Conservation (phyloP, 2,113 vertebrate genomes). For the Cromileptes altivelis region DNA sequence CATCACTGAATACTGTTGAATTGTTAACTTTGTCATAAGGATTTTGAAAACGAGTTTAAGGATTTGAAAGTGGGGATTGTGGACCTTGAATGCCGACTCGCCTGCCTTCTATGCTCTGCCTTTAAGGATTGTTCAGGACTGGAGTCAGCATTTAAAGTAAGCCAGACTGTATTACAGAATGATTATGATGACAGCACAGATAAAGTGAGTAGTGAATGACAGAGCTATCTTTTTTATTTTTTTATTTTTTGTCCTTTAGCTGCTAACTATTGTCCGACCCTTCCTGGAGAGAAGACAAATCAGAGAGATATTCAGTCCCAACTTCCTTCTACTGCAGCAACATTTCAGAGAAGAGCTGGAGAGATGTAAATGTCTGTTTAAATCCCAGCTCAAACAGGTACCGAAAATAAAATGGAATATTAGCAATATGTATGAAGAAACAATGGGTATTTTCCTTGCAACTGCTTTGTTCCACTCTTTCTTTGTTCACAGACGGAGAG, state of each 20-base stretch:
- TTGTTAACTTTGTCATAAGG: conserved; percentile 62
- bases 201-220: not conserved
- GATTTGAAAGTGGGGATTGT: conserved; percentile 83
- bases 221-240: not conserved
- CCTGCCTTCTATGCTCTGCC: conserved; percentile 82
- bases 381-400: conserved; percentile 84
- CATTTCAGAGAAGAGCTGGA: conserved; percentile 85
- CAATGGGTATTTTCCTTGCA: not conserved
- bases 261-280: conserved; percentile 85
- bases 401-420: not conserved
- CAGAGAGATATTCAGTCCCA: conserved; percentile 85
- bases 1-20: conserved; percentile 4
- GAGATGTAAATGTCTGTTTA: conserved; percentile 82
- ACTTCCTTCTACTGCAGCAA: conserved; percentile 82
- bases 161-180: not conserved
- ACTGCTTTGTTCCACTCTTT: not conserved
- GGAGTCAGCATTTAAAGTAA: conserved; percentile 89
- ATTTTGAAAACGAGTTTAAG: conserved; percentile 84
- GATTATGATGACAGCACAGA: not conserved
- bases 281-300: conserved; percentile 87
- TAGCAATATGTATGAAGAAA: not conserved
- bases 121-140: conserved; percentile 87
- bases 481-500: conserved; percentile 73
- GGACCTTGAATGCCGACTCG: conserved; percentile 84
- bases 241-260: conserved; percentile 71